These are phyloP conservation scores for Eurytoma adleriae DNA, from an alignment of 2,888 invertebrate genomes.

Conservation along the genomic window DNA sequence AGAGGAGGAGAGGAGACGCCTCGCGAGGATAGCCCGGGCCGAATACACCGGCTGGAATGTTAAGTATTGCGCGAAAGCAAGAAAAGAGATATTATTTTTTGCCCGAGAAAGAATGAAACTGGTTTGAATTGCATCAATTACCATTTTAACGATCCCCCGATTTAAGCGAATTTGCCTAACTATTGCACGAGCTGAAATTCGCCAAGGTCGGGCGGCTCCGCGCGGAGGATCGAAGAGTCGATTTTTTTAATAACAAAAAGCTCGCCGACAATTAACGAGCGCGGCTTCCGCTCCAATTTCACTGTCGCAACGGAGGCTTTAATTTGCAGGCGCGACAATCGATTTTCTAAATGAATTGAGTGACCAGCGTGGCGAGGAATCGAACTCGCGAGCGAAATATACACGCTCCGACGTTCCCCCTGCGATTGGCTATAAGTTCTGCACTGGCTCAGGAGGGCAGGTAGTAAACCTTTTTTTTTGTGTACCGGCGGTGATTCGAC, in stretches of 20 bases:
- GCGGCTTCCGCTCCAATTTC: too few species aligned
- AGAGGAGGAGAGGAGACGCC: not conserved
- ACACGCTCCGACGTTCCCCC: constrained; percentile 2
- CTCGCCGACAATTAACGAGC: too few species aligned
- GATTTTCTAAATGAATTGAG: constrained; percentile 25
- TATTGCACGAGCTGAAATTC: too few species aligned
- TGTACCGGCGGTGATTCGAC: constrained; percentile 37
- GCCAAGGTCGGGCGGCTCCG: too few species aligned
- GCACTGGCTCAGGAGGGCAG: constrained; percentile 42
- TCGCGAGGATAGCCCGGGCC: not conserved
- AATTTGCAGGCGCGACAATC: constrained; percentile 24
- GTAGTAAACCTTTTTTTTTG: constrained; percentile 29
- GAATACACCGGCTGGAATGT: constrained; percentile 25
- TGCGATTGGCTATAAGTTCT: constrained; percentile 4
- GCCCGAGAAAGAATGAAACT: not conserved
- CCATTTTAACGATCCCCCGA: constrained; percentile 8
- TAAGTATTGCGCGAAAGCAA: constrained; percentile 35
- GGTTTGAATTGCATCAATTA: not conserved
- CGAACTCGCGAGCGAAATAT: constrained; percentile 5
- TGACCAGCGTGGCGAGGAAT: constrained; percentile 11
- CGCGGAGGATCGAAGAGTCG: too few species aligned
- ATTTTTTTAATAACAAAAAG: too few species aligned
- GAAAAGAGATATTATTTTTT: not conserved
- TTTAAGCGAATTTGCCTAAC: constrained; percentile 13
- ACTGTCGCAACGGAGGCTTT: not conserved